Base-by-base conservation (phyloP, 2,113 vertebrate genomes). In the Thamnophis sirtalis region DNA sequence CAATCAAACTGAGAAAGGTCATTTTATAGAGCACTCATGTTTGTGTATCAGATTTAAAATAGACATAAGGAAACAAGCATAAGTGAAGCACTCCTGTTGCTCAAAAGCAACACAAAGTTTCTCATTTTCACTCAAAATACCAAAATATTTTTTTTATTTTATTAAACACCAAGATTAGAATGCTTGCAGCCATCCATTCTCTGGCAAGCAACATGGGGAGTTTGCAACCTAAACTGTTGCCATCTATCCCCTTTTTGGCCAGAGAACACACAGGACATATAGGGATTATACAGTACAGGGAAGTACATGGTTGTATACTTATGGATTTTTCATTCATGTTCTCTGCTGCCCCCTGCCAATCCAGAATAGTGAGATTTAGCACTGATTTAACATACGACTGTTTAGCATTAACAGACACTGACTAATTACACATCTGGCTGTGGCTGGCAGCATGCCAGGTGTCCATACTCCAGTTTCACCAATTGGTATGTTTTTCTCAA, bases 401-500 rank as follows among this genome's bases (percentile, higher is more conserved):
- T 8, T 91, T 0, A 92, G 93, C 92, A 92, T 91, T 0, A 92
- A 93, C 93, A 92, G 92, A 68, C 90, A 48, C 88, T 91, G 94
- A 92, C 17, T 91, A 80, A 94, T 0, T 24, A 95, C 91, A 28
- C 90, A 9, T 13, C n/a, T 93, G 93, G 93, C 92, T 91, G 93
- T 68, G 73, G 0, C 3, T 90, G 96, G 92, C 88, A 2, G 17
- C 43, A 0, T 1, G 94, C 94, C 94, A 85, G 89, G 3, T 50
- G 24, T 92, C 0, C 49, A 55, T 0, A 3, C 92, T 90, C 95
- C 92, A 0, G 49, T 8, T 22, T 80, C 28, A 86, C n/a, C 88
- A 94, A 93, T 92, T 84, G 94, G 95, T 96, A 93, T 38, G 93
- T 93, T 54, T 73, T 49, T 33, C 93, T 92, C 9, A 15, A 5